Percentiles rank a stretch among this genome's conserved stretches.
Conservation (phyloP, 2,113 vertebrate species). For the Engystomops pustulosus region DNA sequence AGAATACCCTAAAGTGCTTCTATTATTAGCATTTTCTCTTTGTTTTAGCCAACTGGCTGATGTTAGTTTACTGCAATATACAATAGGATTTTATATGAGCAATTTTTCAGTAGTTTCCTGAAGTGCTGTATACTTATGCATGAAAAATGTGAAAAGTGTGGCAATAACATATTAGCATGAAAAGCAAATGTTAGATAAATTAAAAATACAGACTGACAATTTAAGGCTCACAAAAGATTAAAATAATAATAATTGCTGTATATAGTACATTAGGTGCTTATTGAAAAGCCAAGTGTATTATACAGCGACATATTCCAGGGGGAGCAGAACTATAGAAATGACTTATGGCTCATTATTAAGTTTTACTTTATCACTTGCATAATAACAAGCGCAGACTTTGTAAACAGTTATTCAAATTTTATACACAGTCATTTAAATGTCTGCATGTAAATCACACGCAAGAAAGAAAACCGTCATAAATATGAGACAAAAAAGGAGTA, state of each 20-base stretch:
- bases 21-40: not conserved
- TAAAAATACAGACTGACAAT: not conserved
- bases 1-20: not conserved
- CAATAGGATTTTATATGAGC: not conserved
- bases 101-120: not conserved
- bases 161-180: not conserved
- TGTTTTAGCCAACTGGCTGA: too few species aligned
- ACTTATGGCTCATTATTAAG: conserved; percentile 19
- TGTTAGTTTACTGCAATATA: not conserved
- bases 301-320: not conserved
- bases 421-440: conserved; percentile 8
- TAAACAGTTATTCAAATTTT: conserved; percentile 14
- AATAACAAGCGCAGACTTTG: not conserved
- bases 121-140: not conserved
- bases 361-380: not conserved
- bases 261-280: not conserved
- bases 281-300: not conserved
- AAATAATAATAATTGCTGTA: not conserved
- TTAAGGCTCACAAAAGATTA: not conserved
- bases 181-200: not conserved
- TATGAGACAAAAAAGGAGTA: not conserved
- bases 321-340: not conserved
- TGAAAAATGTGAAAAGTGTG: not conserved
- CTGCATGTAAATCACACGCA: not conserved
- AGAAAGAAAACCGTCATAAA: not conserved